Base-by-base conservation (phyloP, 53 echinoderm and acorn worm genomes). In the Mesocentrotus franciscanus region DNA sequence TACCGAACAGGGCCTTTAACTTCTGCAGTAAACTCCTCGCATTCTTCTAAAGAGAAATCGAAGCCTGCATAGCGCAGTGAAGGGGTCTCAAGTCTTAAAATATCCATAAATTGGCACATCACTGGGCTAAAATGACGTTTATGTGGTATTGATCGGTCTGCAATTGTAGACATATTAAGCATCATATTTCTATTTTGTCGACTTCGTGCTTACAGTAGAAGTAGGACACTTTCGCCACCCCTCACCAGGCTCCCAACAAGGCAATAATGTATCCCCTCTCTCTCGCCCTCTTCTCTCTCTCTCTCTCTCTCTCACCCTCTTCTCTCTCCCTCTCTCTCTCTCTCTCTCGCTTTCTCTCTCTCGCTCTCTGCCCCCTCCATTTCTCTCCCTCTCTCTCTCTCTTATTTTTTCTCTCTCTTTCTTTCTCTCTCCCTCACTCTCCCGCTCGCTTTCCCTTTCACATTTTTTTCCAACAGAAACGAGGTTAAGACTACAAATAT, bases 101-200 rank as follows among this genome's bases (percentile, higher is more conserved):
- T 78, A 78, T 78, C 78, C 34, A 34, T 15, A 78, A 64, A 78
- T 78, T 78, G 32, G 78, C 10, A 26, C 78, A 11, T 26, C 78
- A 22, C 78, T 14, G 64, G 14, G 78, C 33, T 15, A 78, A 24
- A 78, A 78, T 78, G 33, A 16, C 78, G 33, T 78, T 64, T 78
- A 13, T 33, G 29, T 78, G 13, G 78, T 78, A 78, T 78, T 78
- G 78, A 78, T 78, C 78, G 78, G 75, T 78, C 78, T 78, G 33
- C 78, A 16, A 78, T 78, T 78, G 78, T 34, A 78, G 78, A 34
- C 78, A 78, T 78, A 78, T 49, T 49, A 12, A 64, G 64, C 16
- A 64, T 78, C 78, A 78, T 78, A 78, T 78, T 78, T 78, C 78
- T 78, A 33, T 78, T 72, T 78, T 13, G 78, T 33, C 78, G 78